Evolutionary conservation across 2,797 vertebrate species (phyloP).

Genomic region (Decapterus maruadsi): DNA sequence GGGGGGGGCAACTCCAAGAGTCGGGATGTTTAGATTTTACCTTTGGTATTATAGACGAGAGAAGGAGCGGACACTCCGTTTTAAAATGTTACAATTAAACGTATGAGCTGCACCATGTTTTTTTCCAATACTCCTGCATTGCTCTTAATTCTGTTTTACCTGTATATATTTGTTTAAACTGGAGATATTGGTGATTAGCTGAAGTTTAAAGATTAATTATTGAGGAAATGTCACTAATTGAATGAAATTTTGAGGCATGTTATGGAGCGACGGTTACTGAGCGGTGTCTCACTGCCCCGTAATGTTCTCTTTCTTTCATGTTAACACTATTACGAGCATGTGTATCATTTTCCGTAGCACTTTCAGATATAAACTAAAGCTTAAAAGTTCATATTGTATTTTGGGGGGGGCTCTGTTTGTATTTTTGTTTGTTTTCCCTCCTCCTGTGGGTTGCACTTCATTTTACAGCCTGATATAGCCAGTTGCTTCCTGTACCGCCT

Average conservation of each 20-base stretch:
- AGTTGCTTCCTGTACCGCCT: conserved; percentile 21
- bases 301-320: conserved; percentile 34
- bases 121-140: conserved; percentile 2
- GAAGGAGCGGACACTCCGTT: not conserved
- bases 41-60: not conserved
- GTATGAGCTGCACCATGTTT: conserved; percentile 17
- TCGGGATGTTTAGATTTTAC: conserved; percentile 19
- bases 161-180: conserved; percentile 49
- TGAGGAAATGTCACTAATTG: conserved; percentile 1
- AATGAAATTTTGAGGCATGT: not conserved
- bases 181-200: not conserved
- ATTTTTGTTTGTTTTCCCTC: not conserved
- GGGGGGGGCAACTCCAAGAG: not conserved
- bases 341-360: conserved; percentile 40
- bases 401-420: conserved; percentile 21
- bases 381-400: conserved; percentile 31
- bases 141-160: conserved; percentile 2
- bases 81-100: conserved; percentile 10
- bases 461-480: conserved; percentile 52
- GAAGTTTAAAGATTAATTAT: conserved; percentile 17
- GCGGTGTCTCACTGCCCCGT: conserved; percentile 59
- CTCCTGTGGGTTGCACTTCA: conserved; percentile 46
- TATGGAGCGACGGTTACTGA: conserved; percentile 3
- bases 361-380: conserved; percentile 29
- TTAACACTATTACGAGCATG: conserved; percentile 49